Evolutionary conservation across 2,113 vertebrate genomes (phyloP).

Genomic region (Pseudorasbora parva): DNA sequence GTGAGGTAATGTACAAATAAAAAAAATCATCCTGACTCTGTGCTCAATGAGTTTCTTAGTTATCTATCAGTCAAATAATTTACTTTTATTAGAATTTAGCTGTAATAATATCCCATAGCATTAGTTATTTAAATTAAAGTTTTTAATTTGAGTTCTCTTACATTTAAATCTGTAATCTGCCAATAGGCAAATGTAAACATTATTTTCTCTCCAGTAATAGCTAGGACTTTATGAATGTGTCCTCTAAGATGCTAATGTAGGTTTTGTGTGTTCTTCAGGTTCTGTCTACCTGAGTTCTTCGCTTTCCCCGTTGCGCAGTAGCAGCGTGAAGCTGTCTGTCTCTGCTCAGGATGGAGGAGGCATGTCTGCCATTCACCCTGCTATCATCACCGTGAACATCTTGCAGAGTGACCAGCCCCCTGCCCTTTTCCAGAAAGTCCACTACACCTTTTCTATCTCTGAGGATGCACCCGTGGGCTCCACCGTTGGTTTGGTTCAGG

Average conservation of each 20-base stretch:
- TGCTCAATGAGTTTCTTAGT: neutral
- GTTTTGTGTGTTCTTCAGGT: slow-evolving; percentile 70
- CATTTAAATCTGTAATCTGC: neutral
- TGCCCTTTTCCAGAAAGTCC: slow-evolving; percentile 83
- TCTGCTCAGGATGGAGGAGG: slow-evolving; percentile 83
- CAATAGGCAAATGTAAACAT: neutral
- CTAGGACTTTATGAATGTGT: neutral
- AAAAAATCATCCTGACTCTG: neutral
- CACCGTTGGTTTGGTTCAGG: slow-evolving; percentile 81
- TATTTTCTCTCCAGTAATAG: neutral
- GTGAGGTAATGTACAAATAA: neutral
- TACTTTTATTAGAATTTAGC: neutral
- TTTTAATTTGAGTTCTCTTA: neutral
- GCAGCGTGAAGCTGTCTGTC: slow-evolving; percentile 75
- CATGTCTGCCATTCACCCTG: slow-evolving; percentile 72
- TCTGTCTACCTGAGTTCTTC: slow-evolving; percentile 82
- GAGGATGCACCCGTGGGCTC: slow-evolving; percentile 82
- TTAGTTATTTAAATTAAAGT: neutral
- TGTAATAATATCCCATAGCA: neutral
- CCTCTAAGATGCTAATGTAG: neutral
- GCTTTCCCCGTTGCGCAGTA: slow-evolving; percentile 76
- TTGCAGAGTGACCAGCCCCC: slow-evolving; percentile 76
- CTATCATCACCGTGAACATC: slow-evolving; percentile 82
- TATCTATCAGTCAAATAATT: neutral
- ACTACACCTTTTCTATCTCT: slow-evolving; percentile 81